phyloP scores from a whole-genome alignment of 2,888 invertebrate species.

The Polyommatus iphigenia region DNA sequence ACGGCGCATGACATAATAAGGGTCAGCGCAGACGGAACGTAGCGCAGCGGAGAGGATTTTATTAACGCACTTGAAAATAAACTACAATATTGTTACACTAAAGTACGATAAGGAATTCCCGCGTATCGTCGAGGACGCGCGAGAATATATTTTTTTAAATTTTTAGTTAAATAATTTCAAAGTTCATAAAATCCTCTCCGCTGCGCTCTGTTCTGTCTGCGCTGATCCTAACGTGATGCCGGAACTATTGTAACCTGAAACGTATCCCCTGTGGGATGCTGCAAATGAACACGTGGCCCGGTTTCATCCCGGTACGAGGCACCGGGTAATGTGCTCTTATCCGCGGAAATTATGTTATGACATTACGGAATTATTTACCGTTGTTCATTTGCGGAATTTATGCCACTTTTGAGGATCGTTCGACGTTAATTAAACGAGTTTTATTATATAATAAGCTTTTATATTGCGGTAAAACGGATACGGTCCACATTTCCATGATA shows the following conservation, averaged over 20 bases:
- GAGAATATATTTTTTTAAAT: no score
- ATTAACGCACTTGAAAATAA: no score
- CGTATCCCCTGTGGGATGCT: constrained; percentile 21
- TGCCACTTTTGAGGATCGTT: background rate
- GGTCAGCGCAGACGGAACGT: no score
- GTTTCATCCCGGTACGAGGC: background rate
- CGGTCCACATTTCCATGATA: background rate
- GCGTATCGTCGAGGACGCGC: no score
- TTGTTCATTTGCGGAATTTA: constrained; percentile 14
- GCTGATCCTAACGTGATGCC: background rate
- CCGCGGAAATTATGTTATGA: constrained; percentile 20
- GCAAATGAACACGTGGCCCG: constrained; percentile 18
- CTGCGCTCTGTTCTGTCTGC: no score
- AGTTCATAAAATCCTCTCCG: no score
- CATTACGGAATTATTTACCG: constrained; percentile 10
- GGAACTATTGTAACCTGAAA: constrained; percentile 22
- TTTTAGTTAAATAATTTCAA: no score
- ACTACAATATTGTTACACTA: no score
- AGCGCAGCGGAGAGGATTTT: no score
- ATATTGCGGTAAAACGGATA: background rate
- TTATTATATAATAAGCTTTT: background rate
- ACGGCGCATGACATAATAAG: background rate
- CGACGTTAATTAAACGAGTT: constrained; percentile 6
- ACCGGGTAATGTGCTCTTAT: background rate
- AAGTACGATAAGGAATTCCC: no score